Evolutionary conservation across 1,140 invertebrate species (phyloP).

Genomic region (Euwallacea fornicatus): DNA sequence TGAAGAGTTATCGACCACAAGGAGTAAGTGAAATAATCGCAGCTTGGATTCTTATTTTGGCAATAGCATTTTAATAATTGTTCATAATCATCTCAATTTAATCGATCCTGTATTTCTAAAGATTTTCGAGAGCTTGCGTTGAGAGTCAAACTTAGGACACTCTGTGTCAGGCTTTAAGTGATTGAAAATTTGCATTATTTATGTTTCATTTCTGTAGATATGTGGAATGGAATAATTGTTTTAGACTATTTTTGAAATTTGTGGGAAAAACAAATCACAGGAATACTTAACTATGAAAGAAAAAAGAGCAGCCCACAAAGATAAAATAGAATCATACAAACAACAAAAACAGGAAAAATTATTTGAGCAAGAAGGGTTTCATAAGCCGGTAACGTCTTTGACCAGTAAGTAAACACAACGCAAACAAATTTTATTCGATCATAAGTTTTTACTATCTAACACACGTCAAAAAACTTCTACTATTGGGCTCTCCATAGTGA

Average conservation of each 20-base stretch:
- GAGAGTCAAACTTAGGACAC: no score
- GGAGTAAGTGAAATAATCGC: slow-evolving; percentile 64
- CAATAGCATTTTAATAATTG: no score
- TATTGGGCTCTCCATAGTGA: no score
- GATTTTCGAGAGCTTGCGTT: no score
- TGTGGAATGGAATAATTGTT: slow-evolving; percentile 45
- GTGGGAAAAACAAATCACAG: slow-evolving; percentile 74
- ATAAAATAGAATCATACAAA: slow-evolving; percentile 59
- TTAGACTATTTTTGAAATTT: slow-evolving; percentile 94
- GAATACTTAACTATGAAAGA: slow-evolving; percentile 73
- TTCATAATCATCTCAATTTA: no score
- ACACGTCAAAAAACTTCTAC: no score
- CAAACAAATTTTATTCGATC: not conserved
- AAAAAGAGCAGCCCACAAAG: slow-evolving; percentile 66
- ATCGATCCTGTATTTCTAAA: no score
- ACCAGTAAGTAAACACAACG: slow-evolving; percentile 10
- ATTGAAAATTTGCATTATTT: not conserved
- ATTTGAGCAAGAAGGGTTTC: slow-evolving; percentile 47
- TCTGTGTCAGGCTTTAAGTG: no score
- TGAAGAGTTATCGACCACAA: slow-evolving; percentile 82
- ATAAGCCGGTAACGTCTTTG: slow-evolving; percentile 22
- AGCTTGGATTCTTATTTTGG: slow-evolving; percentile 12
- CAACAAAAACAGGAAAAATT: slow-evolving; percentile 54
- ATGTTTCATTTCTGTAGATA: not conserved
- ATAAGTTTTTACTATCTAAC: no score